Percentiles rank a stretch among this genome's conserved stretches.
phyloP scores from a whole-genome alignment of 2,888 invertebrate species.

The Meiosimyza decipiens region DNA sequence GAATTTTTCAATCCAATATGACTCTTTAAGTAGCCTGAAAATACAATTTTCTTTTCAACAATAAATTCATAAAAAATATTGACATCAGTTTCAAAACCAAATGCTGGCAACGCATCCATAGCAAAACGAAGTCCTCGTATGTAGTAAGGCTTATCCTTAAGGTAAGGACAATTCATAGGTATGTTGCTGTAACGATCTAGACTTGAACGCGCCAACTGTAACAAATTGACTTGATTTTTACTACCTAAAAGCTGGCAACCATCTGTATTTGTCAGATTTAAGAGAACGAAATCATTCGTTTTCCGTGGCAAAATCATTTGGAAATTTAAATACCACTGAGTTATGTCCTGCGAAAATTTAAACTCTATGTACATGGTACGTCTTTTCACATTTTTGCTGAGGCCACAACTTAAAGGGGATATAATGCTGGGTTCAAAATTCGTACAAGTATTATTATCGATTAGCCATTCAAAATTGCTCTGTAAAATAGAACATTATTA shows the following conservation, averaged over 20 bases:
- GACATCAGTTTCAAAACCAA: slow-evolving; percentile 43
- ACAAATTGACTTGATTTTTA: slow-evolving; percentile 20
- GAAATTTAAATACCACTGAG: slow-evolving; percentile 40
- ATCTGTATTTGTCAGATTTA: slow-evolving; percentile 52
- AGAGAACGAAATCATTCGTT: slow-evolving; percentile 47
- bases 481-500: no score
- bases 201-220: slow-evolving; percentile 47
- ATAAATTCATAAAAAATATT: slow-evolving; percentile 39
- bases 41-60: slow-evolving; percentile 26
- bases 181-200: slow-evolving; percentile 53
- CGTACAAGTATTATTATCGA: no score
- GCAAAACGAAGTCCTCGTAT: slow-evolving; percentile 54
- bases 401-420: no score
- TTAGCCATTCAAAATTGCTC: no score
- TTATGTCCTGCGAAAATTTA: slow-evolving; percentile 36
- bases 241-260: slow-evolving; percentile 28
- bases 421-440: no score
- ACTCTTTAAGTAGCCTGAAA: background rate
- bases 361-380: slow-evolving; percentile 43
- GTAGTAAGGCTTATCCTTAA: slow-evolving; percentile 45
- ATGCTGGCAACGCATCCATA: slow-evolving; percentile 49
- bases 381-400: slow-evolving; percentile 43
- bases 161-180: slow-evolving; percentile 50
- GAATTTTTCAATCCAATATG: slow-evolving; percentile 11
- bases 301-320: slow-evolving; percentile 48